Evolutionary conservation across 2,113 vertebrate species (phyloP), one percentile per base, ranked within the genome.

Genomic region (Lichenostomus cassidix): DNA sequence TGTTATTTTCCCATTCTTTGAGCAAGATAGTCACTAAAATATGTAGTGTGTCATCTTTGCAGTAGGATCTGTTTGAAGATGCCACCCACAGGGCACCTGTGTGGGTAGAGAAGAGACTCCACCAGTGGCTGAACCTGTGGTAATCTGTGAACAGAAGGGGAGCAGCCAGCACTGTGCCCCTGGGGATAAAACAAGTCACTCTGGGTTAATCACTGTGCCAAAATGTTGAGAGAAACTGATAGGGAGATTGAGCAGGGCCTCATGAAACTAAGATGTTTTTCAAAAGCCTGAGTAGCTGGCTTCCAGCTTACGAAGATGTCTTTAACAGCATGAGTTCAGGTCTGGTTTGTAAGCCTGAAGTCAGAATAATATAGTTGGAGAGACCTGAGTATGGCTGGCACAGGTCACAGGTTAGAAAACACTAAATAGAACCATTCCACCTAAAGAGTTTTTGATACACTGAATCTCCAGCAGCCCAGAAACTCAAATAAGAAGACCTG

Each of bases 51-150:
- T 69, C 55, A 80, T 56, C 70, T 82, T 33, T 76, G 49, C 75
- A 60, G 44, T 15, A 58, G 52, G 31, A 42, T 20, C 29, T 52
- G 35, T 60, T 70, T 67, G 56, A 82, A 75, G 27, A 5, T 52
- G 52, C 33, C 37, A 75, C 70, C 46, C 44, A 47, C 22, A 7
- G 16, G 0, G 0, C 60, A 56, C 29, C 53, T 20, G 7, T 46
- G 64, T 62, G 55, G 55, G 84, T 4, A 78, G 64, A 82, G 52
- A 71, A 70, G 20, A 53, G 44, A 41, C 46, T 68, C 13, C 70
- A 80, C 6, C 16, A 47, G 41, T 0, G 1, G 29, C 35, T 65
- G 42, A 83, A 29, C 15, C 29, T n/a, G 25, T 49, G 52, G 52
- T 46, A 82, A 63, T 33, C 52, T 21, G 10, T 12, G 35, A 58